A percentile compares a stretch with the other conserved stretches of the same genome.
These are phyloP conservation scores for Hoplodrina ambigua DNA, from an alignment of 2,888 invertebrate genomes.

Conservation along the genomic window DNA sequence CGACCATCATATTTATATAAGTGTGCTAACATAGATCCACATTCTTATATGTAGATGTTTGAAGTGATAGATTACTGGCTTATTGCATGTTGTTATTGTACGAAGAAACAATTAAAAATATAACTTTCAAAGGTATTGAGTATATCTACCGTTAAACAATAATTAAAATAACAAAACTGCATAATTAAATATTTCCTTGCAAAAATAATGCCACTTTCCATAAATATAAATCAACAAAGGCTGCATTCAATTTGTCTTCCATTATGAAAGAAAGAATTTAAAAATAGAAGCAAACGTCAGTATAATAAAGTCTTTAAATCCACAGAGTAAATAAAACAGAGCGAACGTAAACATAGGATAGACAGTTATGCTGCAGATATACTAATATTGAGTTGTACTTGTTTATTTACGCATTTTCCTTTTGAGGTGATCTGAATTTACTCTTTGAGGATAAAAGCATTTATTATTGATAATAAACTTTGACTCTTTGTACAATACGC, in stretches of 20 bases:
- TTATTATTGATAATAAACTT: no score
- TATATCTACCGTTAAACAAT: background rate
- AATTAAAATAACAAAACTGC: background rate
- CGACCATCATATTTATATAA: no score
- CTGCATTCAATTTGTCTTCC: slow-evolving; percentile 20
- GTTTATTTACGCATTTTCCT: slow-evolving; percentile 11
- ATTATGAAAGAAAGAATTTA: slow-evolving; percentile 19
- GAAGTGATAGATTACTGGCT: no score
- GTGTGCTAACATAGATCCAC: no score
- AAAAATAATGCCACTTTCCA: background rate
- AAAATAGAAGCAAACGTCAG: slow-evolving; percentile 25
- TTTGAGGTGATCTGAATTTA: background rate
- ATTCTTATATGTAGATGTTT: no score
- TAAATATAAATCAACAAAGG: slow-evolving; percentile 1
- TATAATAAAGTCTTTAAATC: slow-evolving; percentile 33
- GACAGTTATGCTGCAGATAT: slow-evolving; percentile 11
- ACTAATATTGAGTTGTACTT: slow-evolving; percentile 19
- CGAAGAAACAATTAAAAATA: background rate
- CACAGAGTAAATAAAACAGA: slow-evolving; percentile 48
- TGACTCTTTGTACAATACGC: no score
- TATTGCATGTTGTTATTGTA: background rate
- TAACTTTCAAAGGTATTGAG: background rate
- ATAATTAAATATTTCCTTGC: slow-evolving; percentile 3
- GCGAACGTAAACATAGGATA: slow-evolving; percentile 16
- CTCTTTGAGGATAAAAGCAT: no score